Percentiles rank a stretch among this genome's conserved stretches.
phyloP scores from a whole-genome alignment of 2,113 vertebrate genomes.

The Eretmodus cyanostictus region DNA sequence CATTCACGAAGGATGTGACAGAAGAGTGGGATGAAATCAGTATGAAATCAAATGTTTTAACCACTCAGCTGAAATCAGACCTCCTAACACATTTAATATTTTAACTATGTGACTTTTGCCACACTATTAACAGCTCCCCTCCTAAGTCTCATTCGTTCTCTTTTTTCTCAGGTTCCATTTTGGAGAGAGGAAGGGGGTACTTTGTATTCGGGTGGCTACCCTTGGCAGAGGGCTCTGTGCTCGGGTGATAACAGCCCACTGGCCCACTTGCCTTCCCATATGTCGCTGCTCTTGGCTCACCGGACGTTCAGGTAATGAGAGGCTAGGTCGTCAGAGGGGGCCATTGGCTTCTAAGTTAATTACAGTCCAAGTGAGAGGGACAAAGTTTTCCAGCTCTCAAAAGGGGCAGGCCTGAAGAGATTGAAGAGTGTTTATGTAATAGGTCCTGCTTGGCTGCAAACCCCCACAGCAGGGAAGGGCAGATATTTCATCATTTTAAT shows the following conservation, averaged over 20 bases:
- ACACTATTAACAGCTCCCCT: not conserved
- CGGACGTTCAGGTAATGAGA: conserved; percentile 47
- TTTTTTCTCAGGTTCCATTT: not conserved
- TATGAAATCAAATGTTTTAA: not conserved
- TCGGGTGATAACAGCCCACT: conserved; percentile 45
- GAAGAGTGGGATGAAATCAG: not conserved
- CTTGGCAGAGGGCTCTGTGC: conserved; percentile 30
- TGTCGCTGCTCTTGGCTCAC: conserved; percentile 27
- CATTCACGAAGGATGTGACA: not conserved
- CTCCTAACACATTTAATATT: not conserved
- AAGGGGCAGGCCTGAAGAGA: not conserved
- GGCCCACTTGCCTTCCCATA: conserved; percentile 37
- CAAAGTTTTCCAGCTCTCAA: conserved; percentile 3
- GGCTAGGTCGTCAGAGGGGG: conserved; percentile 17
- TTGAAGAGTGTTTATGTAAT: not conserved
- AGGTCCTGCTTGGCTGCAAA: not conserved
- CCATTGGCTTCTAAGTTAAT: conserved; percentile 36
- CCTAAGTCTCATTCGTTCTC: not conserved
- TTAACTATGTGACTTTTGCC: not conserved
- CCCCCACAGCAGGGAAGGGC: not conserved
- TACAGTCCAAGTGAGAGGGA: conserved; percentile 17
- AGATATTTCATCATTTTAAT: conserved; percentile 22
- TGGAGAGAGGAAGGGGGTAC: not conserved
- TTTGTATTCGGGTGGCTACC: conserved; percentile 33
- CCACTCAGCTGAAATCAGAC: not conserved